These are phyloP conservation scores for Otus sunia DNA, from an alignment of 2,113 vertebrate species.

Conservation along the genomic window DNA sequence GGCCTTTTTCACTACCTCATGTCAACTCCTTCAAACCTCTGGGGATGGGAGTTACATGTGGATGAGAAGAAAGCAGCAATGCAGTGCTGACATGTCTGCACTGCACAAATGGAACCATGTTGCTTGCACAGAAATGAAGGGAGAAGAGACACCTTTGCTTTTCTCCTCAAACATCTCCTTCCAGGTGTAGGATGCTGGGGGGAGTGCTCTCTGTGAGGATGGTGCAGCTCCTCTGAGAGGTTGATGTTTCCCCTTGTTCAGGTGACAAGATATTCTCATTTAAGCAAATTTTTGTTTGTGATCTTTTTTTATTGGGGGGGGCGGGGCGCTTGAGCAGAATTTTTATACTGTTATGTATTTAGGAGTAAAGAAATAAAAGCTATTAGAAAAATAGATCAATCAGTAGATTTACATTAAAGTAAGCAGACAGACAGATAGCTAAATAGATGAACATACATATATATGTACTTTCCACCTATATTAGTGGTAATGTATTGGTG, in stretches of 20 bases:
- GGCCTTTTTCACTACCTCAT: not conserved
- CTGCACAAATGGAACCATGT: not conserved
- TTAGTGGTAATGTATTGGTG: not conserved
- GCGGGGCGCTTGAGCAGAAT: fast-evolving
- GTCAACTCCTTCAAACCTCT: not conserved
- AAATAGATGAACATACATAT: not conserved
- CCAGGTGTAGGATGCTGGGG: not conserved
- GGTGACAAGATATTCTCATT: not conserved
- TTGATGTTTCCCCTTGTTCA: not conserved
- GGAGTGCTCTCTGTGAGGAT: not conserved
- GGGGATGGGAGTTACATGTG: fast-evolving
- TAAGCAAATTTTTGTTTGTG: not conserved
- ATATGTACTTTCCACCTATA: not conserved
- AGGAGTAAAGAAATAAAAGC: not conserved
- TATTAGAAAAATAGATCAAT: not conserved
- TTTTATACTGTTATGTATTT: not conserved
- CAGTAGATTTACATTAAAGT: not conserved
- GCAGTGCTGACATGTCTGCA: not conserved
- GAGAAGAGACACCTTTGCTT: not conserved
- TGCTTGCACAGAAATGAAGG: not conserved
- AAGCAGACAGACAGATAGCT: not conserved
- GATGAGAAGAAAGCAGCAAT: not conserved
- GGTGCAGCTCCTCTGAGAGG: not conserved
- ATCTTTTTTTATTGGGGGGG: not conserved
- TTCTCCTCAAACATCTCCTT: not conserved